Evolutionary conservation across 2,888 invertebrate genomes (phyloP), one percentile per base, ranked within the genome.

Genomic region (Ditylenchus weischeri): DNA sequence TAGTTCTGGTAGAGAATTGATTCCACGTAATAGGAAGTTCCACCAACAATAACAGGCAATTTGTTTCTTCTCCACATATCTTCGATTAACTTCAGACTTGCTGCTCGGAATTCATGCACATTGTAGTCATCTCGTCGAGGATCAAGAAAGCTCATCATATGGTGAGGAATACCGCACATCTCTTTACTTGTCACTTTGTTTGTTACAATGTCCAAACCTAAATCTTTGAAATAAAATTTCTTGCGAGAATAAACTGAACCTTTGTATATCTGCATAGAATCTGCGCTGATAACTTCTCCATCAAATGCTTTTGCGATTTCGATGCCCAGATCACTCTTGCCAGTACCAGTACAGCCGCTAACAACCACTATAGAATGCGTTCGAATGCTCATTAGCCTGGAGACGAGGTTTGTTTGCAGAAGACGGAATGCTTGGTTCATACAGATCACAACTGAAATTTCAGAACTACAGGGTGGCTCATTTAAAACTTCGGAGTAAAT

Each of bases 181-280:
- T 98, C 96, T 75, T 89, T 89, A 29, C 81, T 83, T 0, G 91
- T 91, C 0, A 93, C 92, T 86, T 81, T 81, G 68, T 81, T 81
- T 15, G 79, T 79, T 13, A 76, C 80, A 47, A 81, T 79, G 62
- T 81, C 80, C 57, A 81, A 70, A 0, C 79, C 79, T 79, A 21
- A 19, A 38, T 21, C 19, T 38, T 49, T 19, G 13, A 13, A 10
- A 43, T 2, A 43, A 43, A 43, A 43, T 43, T 3, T 54, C 2
- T 23, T 6, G 36, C 13, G 43, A 35, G 23, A 50, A 38, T 21
- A 57, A 15, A 13, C 54, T 58, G 13, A 15, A 78, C 92, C 91
- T 84, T 90, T 90, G 86, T 98, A 98, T 43, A 98, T 89, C 92
- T 98, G 98, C 94, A 98, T 96, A 23, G 96, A 94, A 88, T 98